Evolutionary conservation across 2,888 invertebrate species (phyloP).

Genomic region (Aplocera efformata): DNA sequence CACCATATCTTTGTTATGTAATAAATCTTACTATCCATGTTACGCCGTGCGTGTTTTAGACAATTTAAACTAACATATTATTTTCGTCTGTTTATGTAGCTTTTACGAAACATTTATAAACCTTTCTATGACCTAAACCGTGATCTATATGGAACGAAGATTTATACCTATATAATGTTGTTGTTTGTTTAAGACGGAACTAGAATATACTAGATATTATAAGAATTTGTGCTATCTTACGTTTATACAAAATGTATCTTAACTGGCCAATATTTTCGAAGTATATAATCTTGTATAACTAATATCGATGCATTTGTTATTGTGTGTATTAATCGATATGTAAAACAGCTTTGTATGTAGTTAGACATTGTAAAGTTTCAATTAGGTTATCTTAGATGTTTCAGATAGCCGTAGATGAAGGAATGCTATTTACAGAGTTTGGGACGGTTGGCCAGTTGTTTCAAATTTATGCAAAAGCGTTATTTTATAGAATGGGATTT

Average conservation of each 20-base stretch:
- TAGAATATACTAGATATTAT: slow-evolving; percentile 39
- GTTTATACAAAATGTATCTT: slow-evolving; percentile 40
- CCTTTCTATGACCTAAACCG: slow-evolving; percentile 36
- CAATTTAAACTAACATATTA: slow-evolving; percentile 13
- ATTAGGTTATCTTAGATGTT: slow-evolving; percentile 49
- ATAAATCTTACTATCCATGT: slow-evolving; percentile 8
- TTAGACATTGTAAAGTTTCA: slow-evolving; percentile 60
- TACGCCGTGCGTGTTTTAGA: slow-evolving; percentile 24
- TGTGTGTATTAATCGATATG: slow-evolving; percentile 56
- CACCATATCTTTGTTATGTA: slow-evolving; percentile 13
- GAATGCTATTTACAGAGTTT: slow-evolving; percentile 28
- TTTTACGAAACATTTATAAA: slow-evolving; percentile 12
- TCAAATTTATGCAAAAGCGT: slow-evolving; percentile 15
- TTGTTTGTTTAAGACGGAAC: slow-evolving; percentile 50
- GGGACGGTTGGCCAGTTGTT: slow-evolving; percentile 40
- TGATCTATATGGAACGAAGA: slow-evolving; percentile 59
- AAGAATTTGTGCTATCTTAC: slow-evolving; percentile 47
- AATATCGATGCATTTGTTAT: slow-evolving; percentile 41
- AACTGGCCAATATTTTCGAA: slow-evolving; percentile 49
- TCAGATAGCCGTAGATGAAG: slow-evolving; percentile 38
- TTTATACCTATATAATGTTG: slow-evolving; percentile 47
- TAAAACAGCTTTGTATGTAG: slow-evolving; percentile 61
- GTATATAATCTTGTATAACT: slow-evolving; percentile 40
- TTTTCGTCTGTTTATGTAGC: slow-evolving; percentile 8
- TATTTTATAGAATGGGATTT: slow-evolving; percentile 11